phyloP scores from a whole-genome alignment of 2,888 invertebrate genomes.

The Junonia oenone region DNA sequence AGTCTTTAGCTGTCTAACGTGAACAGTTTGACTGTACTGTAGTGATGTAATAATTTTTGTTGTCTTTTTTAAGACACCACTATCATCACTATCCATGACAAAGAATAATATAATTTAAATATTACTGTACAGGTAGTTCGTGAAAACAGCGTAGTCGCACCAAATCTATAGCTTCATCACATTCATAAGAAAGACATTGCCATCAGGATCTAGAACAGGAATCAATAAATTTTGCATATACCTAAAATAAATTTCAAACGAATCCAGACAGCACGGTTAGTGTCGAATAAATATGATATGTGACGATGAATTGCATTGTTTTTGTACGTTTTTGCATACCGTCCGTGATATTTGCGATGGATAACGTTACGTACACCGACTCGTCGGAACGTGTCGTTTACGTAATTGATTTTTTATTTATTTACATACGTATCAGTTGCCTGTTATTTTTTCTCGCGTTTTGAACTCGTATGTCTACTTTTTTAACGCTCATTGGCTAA shows the following conservation, averaged over 20 bases:
- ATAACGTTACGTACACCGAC: constrained; percentile 3
- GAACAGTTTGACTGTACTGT: no score
- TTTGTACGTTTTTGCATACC: constrained; percentile 15
- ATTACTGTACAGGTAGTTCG: no score
- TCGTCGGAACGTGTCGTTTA: constrained; percentile 38
- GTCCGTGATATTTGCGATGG: constrained; percentile 13
- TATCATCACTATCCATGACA: no score
- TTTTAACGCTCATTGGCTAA: neutral
- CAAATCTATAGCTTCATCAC: no score
- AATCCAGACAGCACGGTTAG: neutral
- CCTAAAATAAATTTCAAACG: neutral
- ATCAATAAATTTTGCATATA: neutral
- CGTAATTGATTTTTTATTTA: constrained; percentile 42
- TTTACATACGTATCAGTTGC: neutral
- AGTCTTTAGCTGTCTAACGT: no score
- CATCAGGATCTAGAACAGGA: no score
- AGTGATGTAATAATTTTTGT: no score
- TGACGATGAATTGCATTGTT: constrained; percentile 11
- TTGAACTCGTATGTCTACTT: neutral
- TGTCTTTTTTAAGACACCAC: no score
- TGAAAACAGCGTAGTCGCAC: no score
- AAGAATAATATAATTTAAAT: no score
- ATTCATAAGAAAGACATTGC: no score
- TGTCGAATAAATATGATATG: constrained; percentile 10
- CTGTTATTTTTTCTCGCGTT: neutral